Base-by-base conservation (phyloP, 2,797 vertebrate species). In the Ptychobarbus kaznakovi region DNA sequence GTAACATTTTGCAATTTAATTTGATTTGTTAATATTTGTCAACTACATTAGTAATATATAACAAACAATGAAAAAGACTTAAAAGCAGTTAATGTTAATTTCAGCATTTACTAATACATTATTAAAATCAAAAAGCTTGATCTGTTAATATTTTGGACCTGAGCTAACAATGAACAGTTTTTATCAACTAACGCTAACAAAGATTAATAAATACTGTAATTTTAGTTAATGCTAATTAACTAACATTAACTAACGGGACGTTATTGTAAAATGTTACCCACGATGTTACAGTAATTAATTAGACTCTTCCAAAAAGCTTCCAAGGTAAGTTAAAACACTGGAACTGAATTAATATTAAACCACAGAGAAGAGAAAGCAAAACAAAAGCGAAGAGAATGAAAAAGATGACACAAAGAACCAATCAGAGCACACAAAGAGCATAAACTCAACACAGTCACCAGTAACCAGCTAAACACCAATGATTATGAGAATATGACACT, bases 351-450 rank as follows among this genome's bases (percentile, higher is more conserved):
- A 35, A 49, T 12, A 18, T 10, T 32, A 53, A 81, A 69, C n/a
- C 8, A 74, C 80, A 15, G 51, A 20, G 32, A 42, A 58, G n/a
- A 42, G 5, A 53, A 44, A 72, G 16, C 15, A 74, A 51, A 38
- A 20, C 9, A 40, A 51, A 66, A 53, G 12, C 20, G 0, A 51
- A 38, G 6, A 75, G 44, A 66, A 75, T 65, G 22, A 65, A 66
- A 83, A 38, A 25, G 18, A 28, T 18, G 6, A 32, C 35, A 84
- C 6, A n/a, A 68, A 68, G 46, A 82, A 44, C 68, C 61, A 82
- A 32, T 40, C 61, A 73, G 46, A 83, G 22, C 15, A 16, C 69
- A 22, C 20, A 38, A 38, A 46, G 74, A 51, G 12, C 28, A 40
- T 32, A 18, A 16, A 65, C 32, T 56, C 32, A 44, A 77, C 53